A percentile compares a stretch with the other conserved stretches of the same genome.
These are phyloP conservation scores for Miltochrista miniata DNA, from an alignment of 2,888 invertebrate species.

Conservation along the genomic window DNA sequence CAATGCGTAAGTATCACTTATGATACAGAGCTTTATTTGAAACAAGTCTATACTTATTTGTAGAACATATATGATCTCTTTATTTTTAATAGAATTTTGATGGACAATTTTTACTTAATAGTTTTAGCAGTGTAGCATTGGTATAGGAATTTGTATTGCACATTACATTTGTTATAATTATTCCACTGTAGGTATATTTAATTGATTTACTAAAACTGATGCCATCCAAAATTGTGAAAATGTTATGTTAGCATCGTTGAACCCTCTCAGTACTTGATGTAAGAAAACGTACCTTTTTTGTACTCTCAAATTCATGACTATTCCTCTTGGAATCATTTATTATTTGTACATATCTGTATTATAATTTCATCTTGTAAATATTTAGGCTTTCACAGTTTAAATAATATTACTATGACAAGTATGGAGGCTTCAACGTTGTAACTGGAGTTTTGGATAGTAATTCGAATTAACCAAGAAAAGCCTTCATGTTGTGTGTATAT, in stretches of 20 bases:
- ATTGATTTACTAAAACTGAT: conserved; percentile 54
- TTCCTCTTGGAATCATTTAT: conserved; percentile 46
- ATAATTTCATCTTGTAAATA: conserved; percentile 49
- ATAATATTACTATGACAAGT: conserved; percentile 16
- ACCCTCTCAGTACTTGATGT: conserved; percentile 45
- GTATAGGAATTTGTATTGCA: conserved; percentile 63
- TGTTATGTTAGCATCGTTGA: conserved; percentile 49
- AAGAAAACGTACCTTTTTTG: conserved; percentile 21
- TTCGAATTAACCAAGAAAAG: conserved; percentile 67
- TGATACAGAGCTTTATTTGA: conserved; percentile 73
- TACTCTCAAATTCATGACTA: conserved; percentile 23
- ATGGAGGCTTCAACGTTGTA: conserved; percentile 60
- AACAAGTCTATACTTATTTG: conserved; percentile 74
- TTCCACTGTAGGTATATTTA: conserved; percentile 44
- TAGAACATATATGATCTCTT: conserved; percentile 80
- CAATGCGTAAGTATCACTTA: conserved; percentile 61
- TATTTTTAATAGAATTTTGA: conserved; percentile 80
- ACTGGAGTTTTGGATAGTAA: conserved; percentile 54
- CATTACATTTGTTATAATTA: conserved; percentile 63
- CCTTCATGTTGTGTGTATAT: conserved; percentile 70
- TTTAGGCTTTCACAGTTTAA: conserved; percentile 36
- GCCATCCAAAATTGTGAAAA: conserved; percentile 60
- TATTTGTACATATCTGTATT: conserved; percentile 74
- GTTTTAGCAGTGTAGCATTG: conserved; percentile 70
- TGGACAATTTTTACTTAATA: conserved; percentile 82